Conservation (phyloP, 2,888 invertebrate species). For the Tachina lurida region DNA sequence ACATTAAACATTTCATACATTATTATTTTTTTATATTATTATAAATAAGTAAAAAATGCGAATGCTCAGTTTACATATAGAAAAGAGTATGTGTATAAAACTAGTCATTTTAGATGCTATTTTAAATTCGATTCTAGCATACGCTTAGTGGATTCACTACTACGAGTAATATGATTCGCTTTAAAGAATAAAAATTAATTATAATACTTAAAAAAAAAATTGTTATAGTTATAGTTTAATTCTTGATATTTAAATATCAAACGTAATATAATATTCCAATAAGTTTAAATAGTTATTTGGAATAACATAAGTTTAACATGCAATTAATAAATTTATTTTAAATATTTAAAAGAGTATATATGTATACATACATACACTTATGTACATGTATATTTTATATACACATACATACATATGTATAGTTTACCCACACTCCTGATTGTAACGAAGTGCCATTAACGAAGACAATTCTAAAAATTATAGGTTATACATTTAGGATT, state of each 20-base stretch:
- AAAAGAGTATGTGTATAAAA: conserved; percentile 35
- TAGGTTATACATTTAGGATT: conserved; percentile 1
- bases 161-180: background rate
- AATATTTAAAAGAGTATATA: too few species aligned
- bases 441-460: conserved; percentile 63
- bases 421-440: conserved; percentile 30
- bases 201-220: conserved; percentile 12
- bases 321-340: too few species aligned
- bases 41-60: conserved; percentile 19
- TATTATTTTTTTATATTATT: background rate
- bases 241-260: too few species aligned
- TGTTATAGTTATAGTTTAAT: background rate
- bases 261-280: too few species aligned
- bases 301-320: too few species aligned
- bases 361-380: too few species aligned
- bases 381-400: background rate
- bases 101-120: conserved; percentile 69
- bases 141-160: conserved; percentile 25
- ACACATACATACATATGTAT: background rate
- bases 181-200: background rate
- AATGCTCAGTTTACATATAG: conserved; percentile 16
- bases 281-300: too few species aligned
- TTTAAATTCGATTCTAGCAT: conserved; percentile 36
- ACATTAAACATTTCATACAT: conserved; percentile 35
- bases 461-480: conserved; percentile 28